phyloP scores from a whole-genome alignment of 2,113 vertebrate genomes.

The Phaethornis superciliosus region DNA sequence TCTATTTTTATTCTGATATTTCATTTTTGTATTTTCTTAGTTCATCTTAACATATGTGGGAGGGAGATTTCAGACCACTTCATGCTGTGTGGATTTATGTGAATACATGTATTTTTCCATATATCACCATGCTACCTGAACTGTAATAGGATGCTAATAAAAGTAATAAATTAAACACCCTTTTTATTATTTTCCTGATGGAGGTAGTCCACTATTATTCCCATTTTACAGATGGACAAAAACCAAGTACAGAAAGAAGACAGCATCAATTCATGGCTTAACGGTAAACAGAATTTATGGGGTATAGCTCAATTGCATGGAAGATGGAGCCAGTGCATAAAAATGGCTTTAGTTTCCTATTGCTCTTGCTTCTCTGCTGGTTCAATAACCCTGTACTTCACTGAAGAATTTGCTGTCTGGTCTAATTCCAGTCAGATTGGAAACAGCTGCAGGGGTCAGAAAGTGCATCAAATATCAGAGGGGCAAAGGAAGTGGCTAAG shows the following conservation, averaged over 20 bases:
- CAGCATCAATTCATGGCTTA: neutral
- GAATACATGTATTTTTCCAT: neutral
- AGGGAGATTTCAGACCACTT: neutral
- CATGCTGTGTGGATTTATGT: neutral
- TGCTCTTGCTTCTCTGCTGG: neutral
- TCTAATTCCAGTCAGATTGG: conserved; percentile 31
- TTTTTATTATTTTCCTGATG: neutral
- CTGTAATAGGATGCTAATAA: neutral
- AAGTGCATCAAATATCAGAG: neutral
- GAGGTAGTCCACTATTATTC: neutral
- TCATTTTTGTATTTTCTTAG: neutral
- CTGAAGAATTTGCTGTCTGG: conserved; percentile 35
- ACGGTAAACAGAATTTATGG: conserved; percentile 8
- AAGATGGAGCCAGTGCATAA: neutral
- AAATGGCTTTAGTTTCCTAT: neutral
- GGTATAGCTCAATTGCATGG: neutral
- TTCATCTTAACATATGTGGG: neutral
- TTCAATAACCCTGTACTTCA: conserved; percentile 21
- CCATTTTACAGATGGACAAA: neutral
- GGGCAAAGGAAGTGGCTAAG: neutral
- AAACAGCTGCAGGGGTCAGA: conserved; percentile 36
- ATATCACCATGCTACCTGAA: neutral
- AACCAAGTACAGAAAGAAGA: neutral
- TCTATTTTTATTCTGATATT: neutral
- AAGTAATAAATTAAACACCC: neutral